Evolutionary conservation across 2,113 vertebrate genomes (phyloP), one percentile per base, ranked within the genome.

Genomic region (Hoplias malabaricus): DNA sequence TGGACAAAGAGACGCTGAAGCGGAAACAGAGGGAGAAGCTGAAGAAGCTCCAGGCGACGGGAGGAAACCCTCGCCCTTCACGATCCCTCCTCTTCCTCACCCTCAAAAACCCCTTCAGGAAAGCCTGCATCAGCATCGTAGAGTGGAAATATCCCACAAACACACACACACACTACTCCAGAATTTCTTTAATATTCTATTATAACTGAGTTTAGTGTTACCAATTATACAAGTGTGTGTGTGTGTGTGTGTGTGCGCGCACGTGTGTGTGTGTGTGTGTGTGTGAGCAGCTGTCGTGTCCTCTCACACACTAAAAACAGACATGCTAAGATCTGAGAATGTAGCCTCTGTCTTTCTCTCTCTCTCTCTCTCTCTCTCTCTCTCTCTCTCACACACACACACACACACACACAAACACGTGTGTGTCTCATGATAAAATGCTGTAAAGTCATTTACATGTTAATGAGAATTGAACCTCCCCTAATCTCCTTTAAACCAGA

Each of bases 71-170:
- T 0, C 87, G 94, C 12, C 94, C 95, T 0, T 77, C 93, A 2
- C 89, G 95, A 25, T 92, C 95, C 43, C 85, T 96, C 71, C 90
- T 95, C 87, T 95, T 94, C 84, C 73, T 96, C 50, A 94, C 91
- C 1, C 91, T 96, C 19, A 82, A 94, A 56, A 95, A 95, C 84
- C 95, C 94, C 0, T 84, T 96, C 85, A 74, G 95, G 68, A 95
- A 94, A 84, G 92, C 93, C 0, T 95, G 94, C 86, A 95, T 96
- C 89, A 93, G 87, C 88, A 91, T 96, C 0, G 95, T 96, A 80
- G 95, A 96, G 73, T 96, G 95, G 95, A 96, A 95, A 91, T 95
- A 96, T 95, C 94, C 93, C 94, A 88, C 36, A 31, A 13, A 74
- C 27, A 46, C 38, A 16, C 4, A n/a, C n/a, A n/a, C 65, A 57